Base-by-base conservation (phyloP, 2,888 invertebrate genomes). In the Rhamphomyia laevipes region DNA sequence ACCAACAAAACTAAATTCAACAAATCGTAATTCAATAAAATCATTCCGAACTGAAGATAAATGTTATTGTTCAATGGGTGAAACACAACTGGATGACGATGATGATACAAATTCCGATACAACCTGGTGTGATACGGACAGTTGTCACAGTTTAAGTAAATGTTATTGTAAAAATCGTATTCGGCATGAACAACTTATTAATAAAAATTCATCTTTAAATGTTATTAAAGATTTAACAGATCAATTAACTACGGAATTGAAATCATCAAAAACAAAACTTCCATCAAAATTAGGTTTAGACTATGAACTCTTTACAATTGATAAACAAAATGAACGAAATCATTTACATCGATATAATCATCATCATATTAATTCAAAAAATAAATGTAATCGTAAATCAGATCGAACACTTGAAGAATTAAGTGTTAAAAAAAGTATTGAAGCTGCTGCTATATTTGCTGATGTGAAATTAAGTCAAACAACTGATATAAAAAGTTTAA, bases 351-450 rank as follows among this genome's bases (percentile, higher is more conserved):
- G 18, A 33, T 47, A 13, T 64, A 69, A 38, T 30, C 51, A 50
- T 47, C 48, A 64, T 17, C 21, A 21, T 27, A 42, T 23, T 42
- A 42, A 27, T 42, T 12, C 6, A 15, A 42, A n/a, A 9, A 42
- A 13, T 42, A 23, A n/a, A 13, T 21, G 60, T 60, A 16, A 50
- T 47, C 46, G 56, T 70, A 49, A 78, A 70, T 60, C 75, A 61
- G 74, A 77, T 64, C 64, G 70, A 37, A 75, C 77, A 0, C 75
- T 77, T 46, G 86, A 86, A 59, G 86, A 87, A 0, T 70, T 89
- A 1, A 86, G 87, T 47, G 86, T 89, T 27, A 90, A 90, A 68
- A 90, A 90, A 65, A 86, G 86, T 3, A 89, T 89, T 0, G 90
- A 90, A 67, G 89, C 90, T 60, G 90, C 89, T 0, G 90, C 89